A percentile compares a stretch with the other conserved stretches of the same genome.
Evolutionary conservation across 2,888 invertebrate species (phyloP).

Genomic region (Drosophila siamana): DNA sequence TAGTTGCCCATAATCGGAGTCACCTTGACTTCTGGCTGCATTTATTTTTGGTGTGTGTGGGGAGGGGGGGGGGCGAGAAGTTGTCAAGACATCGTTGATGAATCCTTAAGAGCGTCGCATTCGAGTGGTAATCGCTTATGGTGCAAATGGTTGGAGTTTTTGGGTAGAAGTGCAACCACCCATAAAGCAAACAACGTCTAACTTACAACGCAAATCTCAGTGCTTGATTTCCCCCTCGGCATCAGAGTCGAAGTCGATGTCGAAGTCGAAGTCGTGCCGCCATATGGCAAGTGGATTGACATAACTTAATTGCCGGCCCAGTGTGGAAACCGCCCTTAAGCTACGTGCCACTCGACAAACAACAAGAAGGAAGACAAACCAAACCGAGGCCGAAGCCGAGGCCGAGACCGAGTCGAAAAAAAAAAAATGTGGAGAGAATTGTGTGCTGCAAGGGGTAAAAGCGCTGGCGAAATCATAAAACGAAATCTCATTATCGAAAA

Average conservation of each 20-base stretch:
- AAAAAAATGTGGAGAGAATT: not conserved
- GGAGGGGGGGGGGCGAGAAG: too few species aligned
- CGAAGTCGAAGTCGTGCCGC: conserved; percentile 22
- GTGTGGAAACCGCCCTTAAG: conserved; percentile 53
- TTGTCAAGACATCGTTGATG: conserved; percentile 23
- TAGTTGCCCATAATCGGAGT: conserved; percentile 4
- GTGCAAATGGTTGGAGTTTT: not conserved
- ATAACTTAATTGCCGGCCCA: conserved; percentile 69
- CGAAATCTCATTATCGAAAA: conserved; percentile 76
- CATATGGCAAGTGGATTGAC: conserved; percentile 77
- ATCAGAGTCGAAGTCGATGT: not conserved
- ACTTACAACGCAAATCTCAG: conserved; percentile 48
- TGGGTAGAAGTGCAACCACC: conserved; percentile 23
- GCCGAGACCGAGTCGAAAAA: not conserved
- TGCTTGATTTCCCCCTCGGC: not conserved
- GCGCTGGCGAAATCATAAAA: conserved; percentile 61
- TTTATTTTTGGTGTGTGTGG: conserved; percentile 8
- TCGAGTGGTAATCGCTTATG: conserved; percentile 41
- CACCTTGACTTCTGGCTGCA: conserved; percentile 25
- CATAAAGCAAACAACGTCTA: conserved; percentile 41
- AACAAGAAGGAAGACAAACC: conserved; percentile 2
- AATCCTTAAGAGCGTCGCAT: conserved; percentile 27
- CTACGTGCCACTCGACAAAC: conserved; percentile 8
- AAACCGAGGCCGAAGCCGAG: not conserved
- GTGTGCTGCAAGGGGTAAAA: conserved; percentile 38